These are phyloP conservation scores for Schizotus pectinicornis DNA, from an alignment of 2,888 invertebrate genomes.

Conservation along the genomic window DNA sequence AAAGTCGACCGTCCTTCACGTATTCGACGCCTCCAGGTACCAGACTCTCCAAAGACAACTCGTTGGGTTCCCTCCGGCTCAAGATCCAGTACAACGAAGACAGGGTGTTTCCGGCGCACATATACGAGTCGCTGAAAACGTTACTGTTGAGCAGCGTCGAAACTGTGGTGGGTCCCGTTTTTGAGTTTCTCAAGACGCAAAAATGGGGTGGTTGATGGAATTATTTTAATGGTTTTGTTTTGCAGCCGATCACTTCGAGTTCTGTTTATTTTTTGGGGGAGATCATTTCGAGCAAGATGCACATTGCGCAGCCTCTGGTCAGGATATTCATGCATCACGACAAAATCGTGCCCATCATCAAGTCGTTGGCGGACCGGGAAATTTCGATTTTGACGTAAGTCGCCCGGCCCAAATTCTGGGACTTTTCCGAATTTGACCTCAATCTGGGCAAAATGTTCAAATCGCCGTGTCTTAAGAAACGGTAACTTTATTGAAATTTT, in stretches of 20 bases:
- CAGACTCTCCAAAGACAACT: slow-evolving; percentile 68
- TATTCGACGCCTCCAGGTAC: slow-evolving; percentile 79
- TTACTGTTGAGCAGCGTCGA: slow-evolving; percentile 76
- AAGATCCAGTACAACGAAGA: slow-evolving; percentile 89
- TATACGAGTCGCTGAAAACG: slow-evolving; percentile 79
- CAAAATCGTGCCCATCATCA: slow-evolving; percentile 83
- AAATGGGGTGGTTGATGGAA: too few relatives aligned
- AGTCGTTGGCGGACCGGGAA: slow-evolving; percentile 83
- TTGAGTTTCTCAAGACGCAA: too few relatives aligned
- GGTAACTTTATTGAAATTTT: not conserved
- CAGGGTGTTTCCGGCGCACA: slow-evolving; percentile 83
- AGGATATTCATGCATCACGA: slow-evolving; percentile 85
- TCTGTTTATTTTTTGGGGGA: slow-evolving; percentile 86
- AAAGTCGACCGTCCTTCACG: slow-evolving; percentile 64
- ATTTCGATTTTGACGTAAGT: slow-evolving; percentile 89
- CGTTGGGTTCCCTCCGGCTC: slow-evolving; percentile 82
- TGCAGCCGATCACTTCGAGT: slow-evolving; percentile 77
- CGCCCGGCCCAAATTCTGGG: not conserved
- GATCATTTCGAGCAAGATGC: slow-evolving; percentile 84
- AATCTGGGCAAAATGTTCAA: too few relatives aligned
- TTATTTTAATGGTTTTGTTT: slow-evolving; percentile 16
- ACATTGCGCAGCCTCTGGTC: slow-evolving; percentile 88
- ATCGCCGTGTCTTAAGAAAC: too few relatives aligned
- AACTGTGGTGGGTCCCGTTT: slow-evolving; percentile 61
- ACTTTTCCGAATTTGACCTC: too few relatives aligned